Base-by-base conservation (phyloP, 35 echinoderm and acorn worm species). In the Heliocidaris erythrogramma region DNA sequence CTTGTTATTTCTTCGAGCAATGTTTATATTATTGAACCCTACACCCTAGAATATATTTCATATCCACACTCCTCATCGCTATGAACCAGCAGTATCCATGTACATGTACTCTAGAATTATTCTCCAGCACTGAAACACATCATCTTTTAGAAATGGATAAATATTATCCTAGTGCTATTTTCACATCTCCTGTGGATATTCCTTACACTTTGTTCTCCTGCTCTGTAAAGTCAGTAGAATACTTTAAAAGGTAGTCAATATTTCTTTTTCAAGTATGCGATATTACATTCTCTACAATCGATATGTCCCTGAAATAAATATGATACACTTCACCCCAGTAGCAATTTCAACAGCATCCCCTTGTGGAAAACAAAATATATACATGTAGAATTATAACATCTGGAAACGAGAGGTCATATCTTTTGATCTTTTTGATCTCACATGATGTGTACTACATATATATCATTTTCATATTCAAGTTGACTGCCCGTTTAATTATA, bases 1-100 rank as follows among this genome's bases (percentile, higher is more conserved):
- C 65, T 78, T 78, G 65, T 78, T 78, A 78, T 78, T 78, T 78
- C 65, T 78, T 2, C 65, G n/a, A 78, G 65, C 65, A 78, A 78
- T 78, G 65, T 78, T 78, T 78, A 78, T 78, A 78, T 78, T 78
- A 78, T 78, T 78, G 65, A 78, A 78, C 65, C 65, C 65, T 78
- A 78, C 65, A 78, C 65, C 65, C 65, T n/a, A 78, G 65, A 78
- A 78, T 78, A 78, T 78, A 78, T 21, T 78, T 78, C 65, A 78
- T 78, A 78, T 78, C 65, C 27, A 42, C 35, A 42, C 21, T 24
- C n/a, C 65, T 78, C 65, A 78, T 24, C 8, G 8, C 21, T 27
- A 24, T 78, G 65, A 78, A 78, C 65, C 18, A 78, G 27, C 65
- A 18, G 9, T 10, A 56, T 56, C 52, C 9, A 56, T 78, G 7